phyloP scores from a whole-genome alignment of 2,797 vertebrate genomes.

The Microctenopoma steveboyesi region DNA sequence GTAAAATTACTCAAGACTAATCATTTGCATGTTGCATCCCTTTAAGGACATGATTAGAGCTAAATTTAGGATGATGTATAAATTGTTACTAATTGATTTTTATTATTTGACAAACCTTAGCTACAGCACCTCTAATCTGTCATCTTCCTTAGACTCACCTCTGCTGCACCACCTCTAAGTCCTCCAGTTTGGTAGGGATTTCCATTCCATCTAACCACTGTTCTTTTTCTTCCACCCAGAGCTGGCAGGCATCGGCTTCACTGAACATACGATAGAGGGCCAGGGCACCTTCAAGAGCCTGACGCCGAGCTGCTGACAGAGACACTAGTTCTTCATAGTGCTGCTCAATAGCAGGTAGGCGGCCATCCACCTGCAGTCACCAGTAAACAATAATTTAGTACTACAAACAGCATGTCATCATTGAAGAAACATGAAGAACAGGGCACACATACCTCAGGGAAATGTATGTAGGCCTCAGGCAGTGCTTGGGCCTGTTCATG shows the following conservation, averaged over 20 bases:
- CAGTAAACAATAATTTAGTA: slow-evolving; percentile 24
- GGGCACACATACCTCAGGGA: slow-evolving; percentile 76
- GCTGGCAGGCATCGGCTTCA: slow-evolving; percentile 91
- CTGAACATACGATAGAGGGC: slow-evolving; percentile 93
- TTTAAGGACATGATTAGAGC: not conserved
- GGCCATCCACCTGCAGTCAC: slow-evolving; percentile 83
- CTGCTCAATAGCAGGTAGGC: slow-evolving; percentile 86
- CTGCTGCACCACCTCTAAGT: slow-evolving; percentile 96
- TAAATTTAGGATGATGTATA: not conserved
- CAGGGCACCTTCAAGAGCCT: slow-evolving; percentile 89
- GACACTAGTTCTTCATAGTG: slow-evolving; percentile 87
- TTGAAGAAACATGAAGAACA: slow-evolving; percentile 20
- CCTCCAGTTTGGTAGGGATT: slow-evolving; percentile 92
- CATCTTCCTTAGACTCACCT: slow-evolving; percentile 79
- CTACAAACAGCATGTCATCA: slow-evolving; percentile 8
- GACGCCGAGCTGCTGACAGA: slow-evolving; percentile 84
- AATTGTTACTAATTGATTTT: not conserved
- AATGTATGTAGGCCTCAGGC: slow-evolving; percentile 73
- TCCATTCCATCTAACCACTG: slow-evolving; percentile 92
- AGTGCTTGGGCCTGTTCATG: slow-evolving; percentile 87
- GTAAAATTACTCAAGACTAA: not conserved
- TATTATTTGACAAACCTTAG: not conserved
- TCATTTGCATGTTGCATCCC: not conserved
- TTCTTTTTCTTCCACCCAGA: slow-evolving; percentile 96
- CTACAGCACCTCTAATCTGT: not conserved